These are phyloP conservation scores for Brenthis ino DNA, from an alignment of 2,888 invertebrate genomes.

Conservation along the genomic window DNA sequence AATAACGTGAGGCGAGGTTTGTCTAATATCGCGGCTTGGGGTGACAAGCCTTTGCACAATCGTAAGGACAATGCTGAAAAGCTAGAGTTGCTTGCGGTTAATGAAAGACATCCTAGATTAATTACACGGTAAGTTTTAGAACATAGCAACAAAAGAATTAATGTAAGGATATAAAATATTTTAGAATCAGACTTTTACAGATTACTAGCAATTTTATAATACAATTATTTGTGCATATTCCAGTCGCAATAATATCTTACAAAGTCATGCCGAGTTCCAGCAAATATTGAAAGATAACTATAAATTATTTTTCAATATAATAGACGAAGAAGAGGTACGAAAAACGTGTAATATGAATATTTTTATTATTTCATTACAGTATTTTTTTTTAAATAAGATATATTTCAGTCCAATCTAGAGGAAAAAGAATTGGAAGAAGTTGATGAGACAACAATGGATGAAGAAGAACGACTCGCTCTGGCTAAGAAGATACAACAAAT, in stretches of 20 bases:
- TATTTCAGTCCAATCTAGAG: slow-evolving; percentile 54
- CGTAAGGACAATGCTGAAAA: slow-evolving; percentile 81
- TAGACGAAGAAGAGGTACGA: slow-evolving; percentile 71
- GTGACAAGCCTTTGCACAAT: slow-evolving; percentile 87
- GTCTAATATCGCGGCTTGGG: slow-evolving; percentile 86
- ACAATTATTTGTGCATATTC: slow-evolving; percentile 16
- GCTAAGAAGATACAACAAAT: slow-evolving; percentile 55
- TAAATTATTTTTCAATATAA: slow-evolving; percentile 86
- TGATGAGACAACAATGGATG: slow-evolving; percentile 67
- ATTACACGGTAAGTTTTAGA: slow-evolving; percentile 66
- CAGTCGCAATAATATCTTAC: slow-evolving; percentile 66
- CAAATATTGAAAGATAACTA: slow-evolving; percentile 85
- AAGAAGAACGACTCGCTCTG: slow-evolving; percentile 66
- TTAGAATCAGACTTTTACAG: background rate
- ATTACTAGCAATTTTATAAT: background rate
- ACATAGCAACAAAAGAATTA: background rate
- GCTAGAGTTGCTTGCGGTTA: slow-evolving; percentile 79
- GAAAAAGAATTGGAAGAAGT: slow-evolving; percentile 69
- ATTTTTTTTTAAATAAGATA: too few relatives aligned
- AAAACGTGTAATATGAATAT: too few relatives aligned
- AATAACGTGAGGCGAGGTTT: slow-evolving; percentile 83
- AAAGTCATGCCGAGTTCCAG: slow-evolving; percentile 81
- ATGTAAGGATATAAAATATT: background rate
- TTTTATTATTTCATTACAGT: too few relatives aligned
- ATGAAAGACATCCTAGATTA: slow-evolving; percentile 80